A percentile compares a stretch with the other conserved stretches of the same genome.
These are phyloP conservation scores for Cataglyphis albicans DNA, from an alignment of 2,888 invertebrate species.

Conservation along the genomic window DNA sequence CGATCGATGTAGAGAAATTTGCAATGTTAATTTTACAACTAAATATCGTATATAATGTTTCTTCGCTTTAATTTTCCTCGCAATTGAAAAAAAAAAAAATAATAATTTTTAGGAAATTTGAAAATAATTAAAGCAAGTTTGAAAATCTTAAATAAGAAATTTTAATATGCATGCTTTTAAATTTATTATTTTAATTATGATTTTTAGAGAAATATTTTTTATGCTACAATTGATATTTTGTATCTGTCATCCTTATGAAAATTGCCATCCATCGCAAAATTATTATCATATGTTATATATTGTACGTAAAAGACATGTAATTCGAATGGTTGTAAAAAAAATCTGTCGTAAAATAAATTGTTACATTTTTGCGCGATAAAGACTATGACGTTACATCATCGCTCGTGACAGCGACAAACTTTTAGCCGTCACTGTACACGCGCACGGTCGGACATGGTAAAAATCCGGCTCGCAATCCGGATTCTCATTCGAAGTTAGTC, in stretches of 20 bases:
- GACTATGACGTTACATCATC: not conserved
- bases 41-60: not conserved
- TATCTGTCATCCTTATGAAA: not conserved
- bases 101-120: not conserved
- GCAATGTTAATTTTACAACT: not conserved
- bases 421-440: slow-evolving; percentile 36
- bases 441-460: slow-evolving; percentile 15
- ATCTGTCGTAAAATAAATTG: not conserved
- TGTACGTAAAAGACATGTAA: not conserved
- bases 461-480: slow-evolving; percentile 36
- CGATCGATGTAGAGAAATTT: not conserved
- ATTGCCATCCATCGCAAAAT: not conserved
- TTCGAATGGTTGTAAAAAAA: not conserved
- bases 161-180: no score
- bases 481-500: slow-evolving; percentile 35
- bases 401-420: slow-evolving; percentile 13
- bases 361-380: not conserved
- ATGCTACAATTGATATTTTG: not conserved
- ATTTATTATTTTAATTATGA: no score
- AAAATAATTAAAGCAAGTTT: not conserved
- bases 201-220: not conserved
- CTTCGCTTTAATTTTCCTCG: not conserved
- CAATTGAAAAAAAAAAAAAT: not conserved
- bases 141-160: not conserved
- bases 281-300: not conserved